Percentiles rank a stretch among this genome's conserved stretches.
Conservation (phyloP, 2,888 invertebrate species). For the Drosophila meridiana region DNA sequence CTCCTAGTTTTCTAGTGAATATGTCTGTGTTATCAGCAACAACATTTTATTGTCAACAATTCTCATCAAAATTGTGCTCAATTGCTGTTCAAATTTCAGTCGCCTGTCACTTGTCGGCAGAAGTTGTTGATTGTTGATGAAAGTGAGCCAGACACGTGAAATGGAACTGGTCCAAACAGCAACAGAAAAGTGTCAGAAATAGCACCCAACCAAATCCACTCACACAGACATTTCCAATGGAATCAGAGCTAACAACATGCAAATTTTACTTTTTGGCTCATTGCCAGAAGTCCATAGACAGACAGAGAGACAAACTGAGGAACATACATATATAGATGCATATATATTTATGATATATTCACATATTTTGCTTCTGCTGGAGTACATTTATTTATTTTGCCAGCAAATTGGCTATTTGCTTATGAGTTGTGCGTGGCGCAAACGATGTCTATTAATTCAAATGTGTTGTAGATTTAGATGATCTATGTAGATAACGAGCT, state of each 20-base stretch:
- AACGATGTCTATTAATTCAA: slow-evolving; percentile 49
- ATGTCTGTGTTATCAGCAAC: background rate
- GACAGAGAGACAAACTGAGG: background rate
- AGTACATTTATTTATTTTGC: slow-evolving; percentile 51
- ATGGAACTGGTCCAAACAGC: slow-evolving; percentile 3
- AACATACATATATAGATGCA: slow-evolving; percentile 10
- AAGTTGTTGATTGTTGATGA: slow-evolving; percentile 5
- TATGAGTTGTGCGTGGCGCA: slow-evolving; percentile 35
- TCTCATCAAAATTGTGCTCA: slow-evolving; percentile 30
- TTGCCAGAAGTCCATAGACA: slow-evolving; percentile 42
- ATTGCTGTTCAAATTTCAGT: slow-evolving; percentile 39
- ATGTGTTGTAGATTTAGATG: slow-evolving; percentile 6
- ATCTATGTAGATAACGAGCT: background rate
- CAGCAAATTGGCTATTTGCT: slow-evolving; percentile 60
- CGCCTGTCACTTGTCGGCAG: slow-evolving; percentile 41
- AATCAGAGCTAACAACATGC: slow-evolving; percentile 35
- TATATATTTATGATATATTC: background rate
- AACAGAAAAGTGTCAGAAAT: slow-evolving; percentile 1
- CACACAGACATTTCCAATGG: slow-evolving; percentile 1
- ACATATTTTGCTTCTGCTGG: slow-evolving; percentile 10
- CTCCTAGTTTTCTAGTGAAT: background rate
- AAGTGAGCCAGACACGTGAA: slow-evolving; percentile 5
- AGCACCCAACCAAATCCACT: background rate
- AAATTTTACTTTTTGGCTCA: slow-evolving; percentile 42
- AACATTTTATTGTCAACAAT: slow-evolving; percentile 16